Conservation (phyloP, 2,797 vertebrate genomes). For the Molossus molossus region DNA sequence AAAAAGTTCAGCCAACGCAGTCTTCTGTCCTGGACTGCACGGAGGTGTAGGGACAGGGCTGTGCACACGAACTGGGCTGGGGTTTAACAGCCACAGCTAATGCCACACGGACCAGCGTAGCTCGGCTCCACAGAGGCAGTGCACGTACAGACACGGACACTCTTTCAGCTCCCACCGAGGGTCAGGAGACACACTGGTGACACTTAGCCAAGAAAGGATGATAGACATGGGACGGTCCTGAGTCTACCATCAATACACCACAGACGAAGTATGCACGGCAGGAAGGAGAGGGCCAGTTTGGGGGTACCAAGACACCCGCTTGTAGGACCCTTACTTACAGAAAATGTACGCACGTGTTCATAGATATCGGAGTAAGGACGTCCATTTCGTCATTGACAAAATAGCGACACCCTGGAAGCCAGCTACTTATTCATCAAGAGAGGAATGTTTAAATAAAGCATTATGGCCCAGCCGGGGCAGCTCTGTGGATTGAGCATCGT, state of each 20-base stretch:
- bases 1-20: background rate
- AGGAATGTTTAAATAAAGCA: background rate
- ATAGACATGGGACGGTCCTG: background rate
- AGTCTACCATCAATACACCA: background rate
- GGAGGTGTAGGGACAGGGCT: accelerated
- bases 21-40: background rate
- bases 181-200: background rate
- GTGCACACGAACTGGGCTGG: background rate
- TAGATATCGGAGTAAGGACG: background rate
- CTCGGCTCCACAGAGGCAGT: background rate
- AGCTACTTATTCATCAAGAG: background rate
- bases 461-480: no score
- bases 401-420: background rate
- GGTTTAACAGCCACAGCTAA: background rate
- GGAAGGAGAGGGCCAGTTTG: background rate
- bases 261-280: background rate
- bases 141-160: background rate
- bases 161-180: background rate
- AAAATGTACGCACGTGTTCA: background rate
- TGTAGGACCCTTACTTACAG: background rate
- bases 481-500: no score
- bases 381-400: background rate
- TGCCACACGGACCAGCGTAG: background rate
- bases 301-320: background rate
- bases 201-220: background rate